These are phyloP conservation scores for Stichopus horrens DNA, from an alignment of 53 echinoderm and acorn worm genomes.

Conservation along the genomic window DNA sequence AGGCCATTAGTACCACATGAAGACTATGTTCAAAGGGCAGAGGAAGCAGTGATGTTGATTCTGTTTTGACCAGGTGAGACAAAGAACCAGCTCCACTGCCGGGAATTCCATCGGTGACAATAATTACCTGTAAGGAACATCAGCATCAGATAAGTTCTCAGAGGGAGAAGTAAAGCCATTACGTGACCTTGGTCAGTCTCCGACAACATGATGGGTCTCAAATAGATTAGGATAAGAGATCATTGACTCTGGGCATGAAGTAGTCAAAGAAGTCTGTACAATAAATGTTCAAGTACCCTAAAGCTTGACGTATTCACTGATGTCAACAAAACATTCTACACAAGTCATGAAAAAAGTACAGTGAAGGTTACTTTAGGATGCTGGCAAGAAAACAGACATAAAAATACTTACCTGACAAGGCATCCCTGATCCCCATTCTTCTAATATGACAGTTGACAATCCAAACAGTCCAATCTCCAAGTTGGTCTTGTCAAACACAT, in stretches of 20 bases:
- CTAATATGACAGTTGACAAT: constrained; percentile 66
- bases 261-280: no score
- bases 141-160: no score
- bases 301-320: no score
- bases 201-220: no score
- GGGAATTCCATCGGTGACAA: constrained; percentile 89
- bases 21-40: constrained; percentile 44
- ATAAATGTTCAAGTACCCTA: no score
- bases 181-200: no score
- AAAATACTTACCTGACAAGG: constrained; percentile 68
- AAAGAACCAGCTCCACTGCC: constrained; percentile 86
- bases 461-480: constrained; percentile 63
- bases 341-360: neutral
- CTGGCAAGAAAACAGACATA: neutral
- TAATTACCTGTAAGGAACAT: constrained; percentile 54
- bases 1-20: constrained; percentile 71
- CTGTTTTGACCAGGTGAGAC: constrained; percentile 54
- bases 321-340: no score
- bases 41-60: neutral
- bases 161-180: no score
- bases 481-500: constrained; percentile 72
- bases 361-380: neutral
- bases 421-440: constrained; percentile 84
- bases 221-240: no score
- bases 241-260: no score